Evolutionary conservation across 2,888 invertebrate genomes (phyloP), one percentile per base, ranked within the genome.

Genomic region (Spilosoma lubricipeda): DNA sequence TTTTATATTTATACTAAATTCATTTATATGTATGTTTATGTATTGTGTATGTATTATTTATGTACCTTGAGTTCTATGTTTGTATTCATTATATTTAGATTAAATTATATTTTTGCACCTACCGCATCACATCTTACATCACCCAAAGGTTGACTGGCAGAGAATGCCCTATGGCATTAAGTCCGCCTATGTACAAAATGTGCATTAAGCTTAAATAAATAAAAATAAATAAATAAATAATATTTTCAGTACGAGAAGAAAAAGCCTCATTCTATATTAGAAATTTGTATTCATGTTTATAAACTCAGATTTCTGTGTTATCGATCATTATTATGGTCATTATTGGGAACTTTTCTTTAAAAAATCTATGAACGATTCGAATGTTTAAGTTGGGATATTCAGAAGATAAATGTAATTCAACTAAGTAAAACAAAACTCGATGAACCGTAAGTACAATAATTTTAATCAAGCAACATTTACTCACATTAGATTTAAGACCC

Each of bases 401-500:
- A 20, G n/a, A 66, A 39, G n/a, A 39, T 39, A 20, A 39, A 66
- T 39, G 23, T 23, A 66, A 4, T 36, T 65, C 33, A n/a, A 56
- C 13, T 11, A 23, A 56, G n/a, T 68, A 42, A 23, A 67, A 67
- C 67, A 73, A 73, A 76, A 71, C 56, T 63, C 73, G 45, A 56
- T 73, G 77, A 75, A 76, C 77, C 74, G 67, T 73, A 72, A 70
- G 70, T 66, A 73, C 77, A 81, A 81, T 83, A 77, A 83, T 85
- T 85, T 79, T 76, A 85, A 83, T 85, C 80, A 76, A 77, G 75
- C 73, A 81, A 84, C 72, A 84, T 82, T 76, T 79, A 80, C 79
- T 81, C 82, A 84, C 82, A 86, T 86, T 86, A 79, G 81, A 82
- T 83, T 83, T 81, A 82, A 83, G 77, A 79, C 72, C 78, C 78